Evolutionary conservation across 2,797 vertebrate genomes (phyloP), one percentile per base, ranked within the genome.

Genomic region (Tokudaia muenninki): DNA sequence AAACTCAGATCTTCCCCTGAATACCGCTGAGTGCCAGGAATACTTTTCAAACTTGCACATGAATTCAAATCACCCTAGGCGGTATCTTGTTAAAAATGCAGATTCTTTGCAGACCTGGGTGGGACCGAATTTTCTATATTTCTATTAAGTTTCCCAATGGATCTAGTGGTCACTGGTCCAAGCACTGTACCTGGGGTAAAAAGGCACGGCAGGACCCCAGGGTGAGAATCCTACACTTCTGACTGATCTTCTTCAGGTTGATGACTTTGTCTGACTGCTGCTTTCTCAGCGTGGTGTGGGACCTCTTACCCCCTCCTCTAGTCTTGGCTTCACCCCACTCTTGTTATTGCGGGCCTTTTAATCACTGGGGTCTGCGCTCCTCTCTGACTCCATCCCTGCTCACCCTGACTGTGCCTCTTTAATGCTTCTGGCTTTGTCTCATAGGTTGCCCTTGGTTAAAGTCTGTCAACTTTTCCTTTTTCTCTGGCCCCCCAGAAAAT

Each of bases 51-150:
- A 81, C 26, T 16, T 57, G 9, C 13, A 6, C 1, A 7, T 31
- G n/a, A 6, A 14, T 77, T 72, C 31, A n/a, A 0, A 11, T 55
- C 72, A 52, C 1, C 1, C 0, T 26, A 0, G 1, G 0, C 4
- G 87, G 26, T 47, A 17, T 63, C 50, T 77, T 65, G 26, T 78
- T 88, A 24, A 91, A 97, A 67, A 79, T 31, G 8, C 22, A 96
- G 79, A 78, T 55, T 95, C 44, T 91, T 37, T 52, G 65, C 63
- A 37, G 87, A 94, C 77, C 59, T 65, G 55, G 14, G 59, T n/a
- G 16, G 72, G 12, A 52, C 24, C 16, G 34, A 79, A 78, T 82
- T 61, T 63, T 86, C 52, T 79, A 2, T 88, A 37, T 93, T 91
- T 95, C 87, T 74, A 61, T 22, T 44, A 77, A 93, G 37, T 44